Evolutionary conservation across 2,113 vertebrate species (phyloP).

Genomic region (Gorsachius goisagi): DNA sequence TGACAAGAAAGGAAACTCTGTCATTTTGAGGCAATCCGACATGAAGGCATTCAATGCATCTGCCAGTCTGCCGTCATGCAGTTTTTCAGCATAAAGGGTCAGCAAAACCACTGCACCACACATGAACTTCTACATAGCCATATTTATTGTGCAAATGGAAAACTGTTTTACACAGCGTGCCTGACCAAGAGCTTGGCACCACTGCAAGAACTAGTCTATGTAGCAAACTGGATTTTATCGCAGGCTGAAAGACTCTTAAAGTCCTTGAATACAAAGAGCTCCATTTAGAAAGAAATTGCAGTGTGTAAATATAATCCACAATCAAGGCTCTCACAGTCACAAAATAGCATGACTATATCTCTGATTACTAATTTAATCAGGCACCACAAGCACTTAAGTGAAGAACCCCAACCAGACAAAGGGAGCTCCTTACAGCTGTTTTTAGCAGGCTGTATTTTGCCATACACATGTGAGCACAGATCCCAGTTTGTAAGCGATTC

Average conservation of each 20-base stretch:
- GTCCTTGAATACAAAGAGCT: slow-evolving; percentile 72
- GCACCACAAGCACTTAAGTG: slow-evolving; percentile 61
- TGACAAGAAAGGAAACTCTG: neutral
- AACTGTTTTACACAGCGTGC: neutral
- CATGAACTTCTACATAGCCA: neutral
- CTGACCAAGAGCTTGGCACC: slow-evolving; percentile 41
- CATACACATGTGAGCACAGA: neutral
- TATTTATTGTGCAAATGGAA: slow-evolving; percentile 28
- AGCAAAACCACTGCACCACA: slow-evolving; percentile 30
- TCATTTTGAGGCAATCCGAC: neutral
- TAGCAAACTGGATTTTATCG: slow-evolving; percentile 54
- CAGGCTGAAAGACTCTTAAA: slow-evolving; percentile 57
- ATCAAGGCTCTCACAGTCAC: slow-evolving; percentile 76
- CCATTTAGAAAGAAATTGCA: slow-evolving; percentile 75
- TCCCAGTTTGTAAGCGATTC: slow-evolving; percentile 13
- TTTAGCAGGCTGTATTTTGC: slow-evolving; percentile 14
- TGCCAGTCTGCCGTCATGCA: neutral
- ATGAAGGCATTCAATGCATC: neutral
- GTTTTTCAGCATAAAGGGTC: neutral
- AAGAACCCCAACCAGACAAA: slow-evolving; percentile 61
- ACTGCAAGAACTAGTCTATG: neutral
- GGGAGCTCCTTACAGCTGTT: slow-evolving; percentile 26
- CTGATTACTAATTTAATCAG: slow-evolving; percentile 77
- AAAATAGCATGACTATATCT: slow-evolving; percentile 69
- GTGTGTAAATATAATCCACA: slow-evolving; percentile 78